Evolutionary conservation across 2,113 vertebrate genomes (phyloP).

Genomic region (Rhinolophus sinicus): DNA sequence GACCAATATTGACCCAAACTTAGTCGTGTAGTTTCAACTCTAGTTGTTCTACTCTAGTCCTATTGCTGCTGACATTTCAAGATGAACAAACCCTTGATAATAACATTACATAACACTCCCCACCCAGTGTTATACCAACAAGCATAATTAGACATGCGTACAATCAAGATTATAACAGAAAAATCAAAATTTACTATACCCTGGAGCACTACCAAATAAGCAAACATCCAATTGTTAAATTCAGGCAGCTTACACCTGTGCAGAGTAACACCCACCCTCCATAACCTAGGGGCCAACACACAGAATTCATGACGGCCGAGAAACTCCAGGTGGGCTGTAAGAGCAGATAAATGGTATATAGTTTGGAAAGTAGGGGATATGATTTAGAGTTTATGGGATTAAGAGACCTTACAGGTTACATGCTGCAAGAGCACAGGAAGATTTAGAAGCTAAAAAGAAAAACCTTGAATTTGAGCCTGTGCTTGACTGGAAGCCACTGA

Average conservation of each 20-base stretch:
- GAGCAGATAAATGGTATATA: constrained; percentile 14
- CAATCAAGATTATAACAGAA: constrained; percentile 54
- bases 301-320: neutral
- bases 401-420: constrained; percentile 45
- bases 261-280: neutral
- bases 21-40: constrained; percentile 23
- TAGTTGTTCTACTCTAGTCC: neutral
- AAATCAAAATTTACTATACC: constrained; percentile 48
- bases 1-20: neutral
- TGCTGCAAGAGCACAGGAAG: constrained; percentile 34
- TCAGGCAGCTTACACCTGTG: neutral
- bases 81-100: constrained; percentile 13
- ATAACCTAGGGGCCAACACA: neutral
- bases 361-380: constrained; percentile 39
- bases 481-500: constrained; percentile 45
- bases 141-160: constrained; percentile 47
- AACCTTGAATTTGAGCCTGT: neutral
- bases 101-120: constrained; percentile 23
- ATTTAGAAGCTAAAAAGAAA: constrained; percentile 66
- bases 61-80: constrained; percentile 35
- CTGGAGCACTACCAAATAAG: constrained; percentile 34
- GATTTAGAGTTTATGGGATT: constrained; percentile 45
- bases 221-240: constrained; percentile 65
- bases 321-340: constrained; percentile 53
- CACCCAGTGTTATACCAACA: constrained; percentile 36